These are phyloP conservation scores for Globodera ellingtonae DNA, from an alignment of 1,140 invertebrate genomes.

Conservation along the genomic window DNA sequence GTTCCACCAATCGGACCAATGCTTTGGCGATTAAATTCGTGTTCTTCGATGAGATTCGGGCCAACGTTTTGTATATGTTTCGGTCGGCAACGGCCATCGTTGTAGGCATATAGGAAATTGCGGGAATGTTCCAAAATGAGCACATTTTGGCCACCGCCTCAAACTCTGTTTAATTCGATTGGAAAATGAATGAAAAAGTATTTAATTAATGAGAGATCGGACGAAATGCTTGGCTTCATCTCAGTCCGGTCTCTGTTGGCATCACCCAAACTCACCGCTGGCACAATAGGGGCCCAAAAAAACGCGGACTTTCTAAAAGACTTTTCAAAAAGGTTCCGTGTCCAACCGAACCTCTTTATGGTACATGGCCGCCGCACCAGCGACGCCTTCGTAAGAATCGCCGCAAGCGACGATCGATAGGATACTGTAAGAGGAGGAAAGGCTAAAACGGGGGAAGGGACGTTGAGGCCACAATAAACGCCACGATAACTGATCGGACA, in stretches of 20 bases:
- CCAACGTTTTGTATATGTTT: slow-evolving; percentile 61
- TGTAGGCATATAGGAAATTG: slow-evolving; percentile 61
- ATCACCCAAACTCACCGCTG: slow-evolving; percentile 31
- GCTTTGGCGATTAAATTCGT: slow-evolving; percentile 60
- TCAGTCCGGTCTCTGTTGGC: neutral
- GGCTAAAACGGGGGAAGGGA: slow-evolving; percentile 24
- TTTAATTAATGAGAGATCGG: too few relatives aligned
- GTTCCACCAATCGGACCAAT: slow-evolving; percentile 47
- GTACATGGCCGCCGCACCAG: slow-evolving; percentile 62
- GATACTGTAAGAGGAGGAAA: slow-evolving; percentile 49
- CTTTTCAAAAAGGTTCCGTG: neutral
- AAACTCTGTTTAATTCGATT: slow-evolving; percentile 44
- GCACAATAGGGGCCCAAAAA: slow-evolving; percentile 61
- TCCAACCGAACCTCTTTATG: slow-evolving; percentile 36
- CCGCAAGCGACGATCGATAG: slow-evolving; percentile 52
- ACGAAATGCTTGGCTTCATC: neutral
- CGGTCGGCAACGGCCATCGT: slow-evolving; percentile 52
- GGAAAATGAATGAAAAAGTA: too few relatives aligned
- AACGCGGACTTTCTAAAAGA: slow-evolving; percentile 47
- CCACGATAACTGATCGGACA: neutral
- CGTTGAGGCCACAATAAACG: neutral
- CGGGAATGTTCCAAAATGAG: slow-evolving; percentile 64
- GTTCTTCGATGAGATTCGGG: slow-evolving; percentile 60
- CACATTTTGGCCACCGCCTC: slow-evolving; percentile 64
- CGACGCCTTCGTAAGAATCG: slow-evolving; percentile 60